These are phyloP conservation scores for Eristalis pertinax DNA, from an alignment of 2,888 invertebrate species.

Conservation along the genomic window DNA sequence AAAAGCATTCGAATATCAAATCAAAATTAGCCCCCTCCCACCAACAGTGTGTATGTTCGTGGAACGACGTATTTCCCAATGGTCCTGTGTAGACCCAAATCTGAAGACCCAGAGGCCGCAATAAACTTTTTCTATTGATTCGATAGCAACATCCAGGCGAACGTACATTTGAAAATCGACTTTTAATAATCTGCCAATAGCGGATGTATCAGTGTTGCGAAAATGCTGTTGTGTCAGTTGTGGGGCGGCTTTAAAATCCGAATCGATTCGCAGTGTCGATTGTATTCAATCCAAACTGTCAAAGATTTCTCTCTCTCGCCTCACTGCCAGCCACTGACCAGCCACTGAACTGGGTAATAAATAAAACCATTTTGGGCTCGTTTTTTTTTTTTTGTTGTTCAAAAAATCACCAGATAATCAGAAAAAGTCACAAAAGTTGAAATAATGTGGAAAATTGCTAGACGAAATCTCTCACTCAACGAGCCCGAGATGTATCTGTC, in stretches of 20 bases:
- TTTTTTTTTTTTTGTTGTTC: not conserved
- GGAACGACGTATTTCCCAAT: slow-evolving; percentile 43
- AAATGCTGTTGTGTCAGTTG: slow-evolving; percentile 1
- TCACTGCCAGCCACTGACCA: slow-evolving; percentile 47
- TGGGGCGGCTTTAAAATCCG: slow-evolving; percentile 8
- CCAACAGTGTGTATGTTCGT: not conserved
- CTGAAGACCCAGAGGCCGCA: slow-evolving; percentile 19
- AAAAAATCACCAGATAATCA: slow-evolving; percentile 31
- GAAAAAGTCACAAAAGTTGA: slow-evolving; percentile 60
- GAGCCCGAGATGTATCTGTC: slow-evolving; percentile 39
- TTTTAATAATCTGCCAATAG: slow-evolving; percentile 59
- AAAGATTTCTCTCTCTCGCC: not conserved
- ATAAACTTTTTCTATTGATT: slow-evolving; percentile 55
- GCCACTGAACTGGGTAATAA: slow-evolving; percentile 39
- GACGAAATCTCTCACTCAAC: slow-evolving; percentile 24
- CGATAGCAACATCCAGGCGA: not conserved
- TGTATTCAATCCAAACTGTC: slow-evolving; percentile 16
- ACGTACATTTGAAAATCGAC: slow-evolving; percentile 27
- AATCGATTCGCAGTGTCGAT: not conserved
- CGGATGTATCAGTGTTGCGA: not conserved
- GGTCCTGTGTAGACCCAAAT: slow-evolving; percentile 11
- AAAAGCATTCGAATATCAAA: slow-evolving; percentile 42
- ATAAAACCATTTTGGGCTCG: slow-evolving; percentile 31
- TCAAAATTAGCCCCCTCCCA: slow-evolving; percentile 48
- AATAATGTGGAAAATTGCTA: slow-evolving; percentile 62